Conservation (phyloP, 2,888 invertebrate genomes). For the Tipula vernalis region DNA sequence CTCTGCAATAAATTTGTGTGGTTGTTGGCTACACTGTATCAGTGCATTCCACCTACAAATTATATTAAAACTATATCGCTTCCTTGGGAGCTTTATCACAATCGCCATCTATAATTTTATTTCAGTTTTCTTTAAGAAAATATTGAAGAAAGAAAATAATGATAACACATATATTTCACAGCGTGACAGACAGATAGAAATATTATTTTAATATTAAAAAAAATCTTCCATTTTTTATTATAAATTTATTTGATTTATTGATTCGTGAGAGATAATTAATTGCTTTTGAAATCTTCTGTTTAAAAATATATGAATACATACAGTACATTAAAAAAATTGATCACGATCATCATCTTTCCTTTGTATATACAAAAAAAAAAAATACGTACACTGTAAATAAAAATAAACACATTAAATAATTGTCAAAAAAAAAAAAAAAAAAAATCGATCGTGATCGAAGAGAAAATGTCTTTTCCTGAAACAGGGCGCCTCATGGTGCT, state of each 20-base stretch:
- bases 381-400: background rate
- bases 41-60: background rate
- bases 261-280: constrained; percentile 4
- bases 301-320: background rate
- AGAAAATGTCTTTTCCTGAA: background rate
- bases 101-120: background rate
- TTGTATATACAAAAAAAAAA: background rate
- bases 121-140: background rate
- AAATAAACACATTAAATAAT: background rate
- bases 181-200: constrained; percentile 4
- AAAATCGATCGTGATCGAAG: background rate
- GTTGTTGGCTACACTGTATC: background rate
- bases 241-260: background rate
- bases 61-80: background rate
- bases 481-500: background rate
- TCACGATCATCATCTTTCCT: background rate
- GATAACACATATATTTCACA: constrained; percentile 4
- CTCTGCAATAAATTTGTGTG: background rate
- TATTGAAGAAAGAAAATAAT: background rate
- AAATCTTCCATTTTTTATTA: background rate
- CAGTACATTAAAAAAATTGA: background rate
- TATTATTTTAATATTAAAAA: background rate
- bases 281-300: background rate
- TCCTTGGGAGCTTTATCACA: constrained; percentile 4
- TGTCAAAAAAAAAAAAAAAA: background rate